These are phyloP conservation scores for Synaphobranchus kaupii DNA, from an alignment of 2,797 vertebrate species.

Conservation along the genomic window DNA sequence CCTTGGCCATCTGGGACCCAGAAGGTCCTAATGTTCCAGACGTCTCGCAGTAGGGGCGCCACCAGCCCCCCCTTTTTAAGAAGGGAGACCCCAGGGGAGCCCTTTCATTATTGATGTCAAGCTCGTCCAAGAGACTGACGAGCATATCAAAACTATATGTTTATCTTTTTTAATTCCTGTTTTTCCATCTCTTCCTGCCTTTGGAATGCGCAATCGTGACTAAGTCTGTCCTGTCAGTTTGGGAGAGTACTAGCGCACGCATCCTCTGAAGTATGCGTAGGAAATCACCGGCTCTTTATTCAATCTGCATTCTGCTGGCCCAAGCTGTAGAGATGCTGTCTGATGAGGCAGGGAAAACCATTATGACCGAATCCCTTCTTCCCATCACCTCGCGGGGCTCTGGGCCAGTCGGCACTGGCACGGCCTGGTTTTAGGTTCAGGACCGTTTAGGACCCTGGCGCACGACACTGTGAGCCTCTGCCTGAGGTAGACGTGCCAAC, in stretches of 20 bases:
- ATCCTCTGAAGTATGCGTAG: no score
- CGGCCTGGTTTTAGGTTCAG: neutral
- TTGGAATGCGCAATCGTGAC: no score
- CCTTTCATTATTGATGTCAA: constrained; percentile 45
- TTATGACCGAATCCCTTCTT: neutral
- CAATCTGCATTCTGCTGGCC: no score
- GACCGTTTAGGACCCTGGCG: neutral
- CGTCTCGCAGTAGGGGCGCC: constrained; percentile 40
- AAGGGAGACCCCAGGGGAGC: constrained; percentile 28
- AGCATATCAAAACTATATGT: neutral
- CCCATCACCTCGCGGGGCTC: neutral
- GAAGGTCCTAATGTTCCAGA: constrained; percentile 40
- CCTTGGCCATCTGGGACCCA: constrained; percentile 19
- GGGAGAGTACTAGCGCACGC: neutral
- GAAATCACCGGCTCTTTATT: no score
- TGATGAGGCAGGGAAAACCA: no score
- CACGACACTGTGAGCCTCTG: neutral
- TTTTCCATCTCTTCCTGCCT: no score
- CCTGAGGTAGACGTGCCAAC: neutral
- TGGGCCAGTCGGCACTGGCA: neutral
- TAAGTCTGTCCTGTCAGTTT: neutral
- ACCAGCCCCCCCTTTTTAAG: constrained; percentile 32
- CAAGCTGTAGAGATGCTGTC: no score
- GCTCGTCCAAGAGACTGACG: neutral
- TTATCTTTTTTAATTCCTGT: no score